Evolutionary conservation across 2,113 vertebrate species (phyloP), one percentile per base, ranked within the genome.

Genomic region (Cairina moschata): DNA sequence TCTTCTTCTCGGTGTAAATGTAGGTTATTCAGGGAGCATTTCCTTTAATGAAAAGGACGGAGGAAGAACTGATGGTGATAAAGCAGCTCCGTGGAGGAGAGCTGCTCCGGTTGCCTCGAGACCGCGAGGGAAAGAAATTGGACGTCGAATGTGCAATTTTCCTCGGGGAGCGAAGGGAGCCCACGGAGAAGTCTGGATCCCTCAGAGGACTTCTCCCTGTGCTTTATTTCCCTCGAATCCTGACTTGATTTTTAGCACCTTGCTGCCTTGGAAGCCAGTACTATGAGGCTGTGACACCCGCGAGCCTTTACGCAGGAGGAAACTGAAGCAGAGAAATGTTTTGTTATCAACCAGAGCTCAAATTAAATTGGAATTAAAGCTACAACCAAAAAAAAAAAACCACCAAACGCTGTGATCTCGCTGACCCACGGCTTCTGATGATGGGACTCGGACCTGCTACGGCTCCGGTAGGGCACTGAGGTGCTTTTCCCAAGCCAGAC

Each of bases 31-130:
- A 95, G 90, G 82, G 91, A 95, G 82, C 72, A 74, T 95, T 97
- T 90, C 91, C 83, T 95, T 80, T 96, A 94, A 95, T 95, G 93
- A 96, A 96, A 95, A 97, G 85, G 93, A 86, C 86, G 90, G 83
- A 90, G 90, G 88, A 77, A 94, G 95, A 96, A 86, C 60, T 94
- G 95, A 96, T 94, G 83, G 90, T 95, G 92, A 95, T 94, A 95
- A 96, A 96, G 93, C 85, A 93, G 90, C 94, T 93, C 79, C 71
- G 85, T 71, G 87, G 91, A 91, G 71, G 59, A 89, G 92, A 92
- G 92, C 83, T 75, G 66, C 75, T 91, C 86, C 44, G 1, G 11
- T 81, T 87, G 66, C 79, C 88, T 96, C 73, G 66, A 93, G 74
- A 76, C 86, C 88, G 74, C 77, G 73, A 66, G 77, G 83, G 82